These are phyloP conservation scores for Petrocephalus schoutedeni DNA, from an alignment of 2,797 vertebrate genomes.

Conservation along the genomic window DNA sequence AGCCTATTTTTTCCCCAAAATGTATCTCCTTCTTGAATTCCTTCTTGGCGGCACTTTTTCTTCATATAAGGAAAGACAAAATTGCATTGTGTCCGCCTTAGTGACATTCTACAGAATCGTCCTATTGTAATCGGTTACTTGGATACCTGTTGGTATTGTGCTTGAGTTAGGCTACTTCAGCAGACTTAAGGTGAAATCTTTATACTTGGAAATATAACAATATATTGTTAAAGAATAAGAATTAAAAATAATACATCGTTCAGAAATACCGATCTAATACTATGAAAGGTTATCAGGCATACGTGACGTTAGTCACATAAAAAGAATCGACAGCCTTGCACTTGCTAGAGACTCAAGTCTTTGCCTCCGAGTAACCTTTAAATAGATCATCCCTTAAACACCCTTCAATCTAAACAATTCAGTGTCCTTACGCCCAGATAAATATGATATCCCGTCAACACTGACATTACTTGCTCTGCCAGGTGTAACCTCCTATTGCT, in stretches of 20 bases:
- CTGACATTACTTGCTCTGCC: slow-evolving; percentile 19
- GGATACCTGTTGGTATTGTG: neutral
- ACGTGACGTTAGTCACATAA: slow-evolving; percentile 28
- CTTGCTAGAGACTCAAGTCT: slow-evolving; percentile 44
- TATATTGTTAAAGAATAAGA: neutral
- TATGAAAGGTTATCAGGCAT: slow-evolving; percentile 21
- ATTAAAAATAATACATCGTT: neutral
- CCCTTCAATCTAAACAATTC: slow-evolving; percentile 41
- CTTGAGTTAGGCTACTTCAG: neutral
- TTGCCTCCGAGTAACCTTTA: slow-evolving; percentile 44
- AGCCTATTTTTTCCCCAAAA: neutral
- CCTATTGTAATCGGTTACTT: neutral
- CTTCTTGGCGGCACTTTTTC: neutral
- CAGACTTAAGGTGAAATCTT: neutral
- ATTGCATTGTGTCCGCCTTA: neutral
- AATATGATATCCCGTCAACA: slow-evolving; percentile 28
- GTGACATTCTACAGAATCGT: neutral
- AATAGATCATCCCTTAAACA: slow-evolving; percentile 43
- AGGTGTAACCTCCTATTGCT: slow-evolving; percentile 15
- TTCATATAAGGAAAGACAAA: neutral
- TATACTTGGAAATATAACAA: neutral
- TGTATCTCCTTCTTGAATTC: neutral
- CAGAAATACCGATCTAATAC: slow-evolving; percentile 16
- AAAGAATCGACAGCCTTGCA: slow-evolving; percentile 42
- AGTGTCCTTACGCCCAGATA: slow-evolving; percentile 35